Evolutionary conservation across 2,797 vertebrate species (phyloP).

Genomic region (Oryzias sinensis): DNA sequence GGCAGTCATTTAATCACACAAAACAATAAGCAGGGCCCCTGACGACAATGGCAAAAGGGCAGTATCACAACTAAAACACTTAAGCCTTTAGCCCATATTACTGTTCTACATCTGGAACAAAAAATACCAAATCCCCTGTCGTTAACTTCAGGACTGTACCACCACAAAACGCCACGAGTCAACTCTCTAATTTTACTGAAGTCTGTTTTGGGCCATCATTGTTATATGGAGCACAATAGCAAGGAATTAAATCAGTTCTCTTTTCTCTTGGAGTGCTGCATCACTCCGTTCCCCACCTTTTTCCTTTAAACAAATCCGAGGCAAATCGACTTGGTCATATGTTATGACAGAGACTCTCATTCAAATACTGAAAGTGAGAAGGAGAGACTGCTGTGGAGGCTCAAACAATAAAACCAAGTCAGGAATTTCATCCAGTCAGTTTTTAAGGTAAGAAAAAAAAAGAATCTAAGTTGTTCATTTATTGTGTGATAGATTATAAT

Average conservation of each 20-base stretch:
- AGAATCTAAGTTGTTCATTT: slow-evolving; percentile 5
- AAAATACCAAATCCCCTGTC: slow-evolving; percentile 46
- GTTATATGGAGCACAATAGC: background rate
- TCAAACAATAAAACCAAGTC: slow-evolving; percentile 41
- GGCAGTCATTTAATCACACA: slow-evolving; percentile 67
- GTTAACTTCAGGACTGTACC: slow-evolving; percentile 25
- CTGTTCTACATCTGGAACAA: slow-evolving; percentile 50
- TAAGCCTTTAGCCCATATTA: slow-evolving; percentile 51
- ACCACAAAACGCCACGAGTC: slow-evolving; percentile 3
- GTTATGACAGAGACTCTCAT: slow-evolving; percentile 69
- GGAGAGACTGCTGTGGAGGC: slow-evolving; percentile 50
- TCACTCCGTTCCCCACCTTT: slow-evolving; percentile 57
- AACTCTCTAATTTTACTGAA: slow-evolving; percentile 2
- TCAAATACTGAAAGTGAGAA: slow-evolving; percentile 67
- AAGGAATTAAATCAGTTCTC: slow-evolving; percentile 52
- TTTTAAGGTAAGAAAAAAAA: slow-evolving; percentile 68
- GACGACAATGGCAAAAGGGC: slow-evolving; percentile 61
- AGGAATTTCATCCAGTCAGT: slow-evolving; percentile 20
- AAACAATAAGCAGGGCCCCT: slow-evolving; percentile 57
- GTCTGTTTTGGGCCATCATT: slow-evolving; percentile 6
- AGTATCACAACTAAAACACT: slow-evolving; percentile 51
- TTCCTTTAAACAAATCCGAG: slow-evolving; percentile 81
- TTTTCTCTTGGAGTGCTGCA: slow-evolving; percentile 50
- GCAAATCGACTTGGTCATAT: slow-evolving; percentile 78
- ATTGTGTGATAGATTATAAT: too few species aligned